Evolutionary conservation across 2,888 invertebrate genomes (phyloP), one percentile per base, ranked within the genome.

Genomic region (Mycalesis mineus): DNA sequence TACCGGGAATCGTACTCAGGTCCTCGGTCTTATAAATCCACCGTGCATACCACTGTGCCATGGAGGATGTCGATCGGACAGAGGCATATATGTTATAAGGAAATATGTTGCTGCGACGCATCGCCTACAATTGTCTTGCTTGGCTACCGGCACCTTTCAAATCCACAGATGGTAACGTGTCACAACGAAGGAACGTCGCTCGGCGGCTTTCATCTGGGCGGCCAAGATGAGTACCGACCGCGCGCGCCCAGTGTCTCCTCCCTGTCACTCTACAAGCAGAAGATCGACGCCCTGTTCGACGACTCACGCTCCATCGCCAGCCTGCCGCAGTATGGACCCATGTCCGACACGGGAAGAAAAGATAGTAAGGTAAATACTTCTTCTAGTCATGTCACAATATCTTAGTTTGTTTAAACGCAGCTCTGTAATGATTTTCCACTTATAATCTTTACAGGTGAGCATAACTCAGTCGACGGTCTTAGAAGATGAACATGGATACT

Each of bases 221-320:
- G 72, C 67, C 84, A 88, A 61, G 88, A 87, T 45, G 84, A 88
- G 39, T 75, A 81, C 13, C 75, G 87, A 39, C 74, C 82, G 57
- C 82, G 87, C 29, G 80, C 88, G 11, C 86, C 88, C 47, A 86
- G 86, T 66, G 77, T 89, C 57, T 89, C 88, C 55, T 89, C 90
- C 9, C 92, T 94, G 71, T 94, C 94, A 58, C 90, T 93, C 60
- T 95, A 95, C 84, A 96, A 95, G 80, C 94, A 95, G 73, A 93
- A 95, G 78, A 97, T 97, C 74, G 97, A 97, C 84, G 93, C 95
- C 22, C 94, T 97, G 84, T 97, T 97, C 84, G 94, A 94, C 72
- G 94, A 94, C 73, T 90, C 91, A 55, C 91, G 93, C 67, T 94
- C 92, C 22, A 80, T 92, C 53, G 82, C 84, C 69, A 91, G 92